These are phyloP conservation scores for Panopea generosa DNA, from an alignment of 2,888 invertebrate species.

Conservation along the genomic window DNA sequence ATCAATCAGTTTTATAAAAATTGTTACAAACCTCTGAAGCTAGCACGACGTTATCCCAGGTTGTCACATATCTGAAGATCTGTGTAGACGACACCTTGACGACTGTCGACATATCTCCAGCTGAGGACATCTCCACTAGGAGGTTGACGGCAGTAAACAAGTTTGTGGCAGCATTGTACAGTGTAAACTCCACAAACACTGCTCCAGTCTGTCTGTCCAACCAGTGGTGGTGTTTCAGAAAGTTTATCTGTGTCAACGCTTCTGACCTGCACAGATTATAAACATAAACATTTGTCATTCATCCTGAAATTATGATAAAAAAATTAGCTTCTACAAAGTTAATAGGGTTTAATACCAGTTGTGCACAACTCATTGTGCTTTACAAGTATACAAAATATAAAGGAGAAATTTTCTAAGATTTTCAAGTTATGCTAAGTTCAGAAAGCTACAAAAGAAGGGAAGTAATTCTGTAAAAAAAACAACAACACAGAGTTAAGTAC, in stretches of 20 bases:
- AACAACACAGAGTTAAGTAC: no score
- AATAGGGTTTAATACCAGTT: no score
- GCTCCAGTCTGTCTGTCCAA: slow-evolving; percentile 77
- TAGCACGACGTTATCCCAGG: slow-evolving; percentile 79
- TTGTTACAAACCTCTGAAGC: slow-evolving; percentile 79
- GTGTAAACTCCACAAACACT: slow-evolving; percentile 80
- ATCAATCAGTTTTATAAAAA: no score
- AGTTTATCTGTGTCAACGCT: slow-evolving; percentile 63
- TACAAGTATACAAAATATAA: no score
- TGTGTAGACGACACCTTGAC: slow-evolving; percentile 75
- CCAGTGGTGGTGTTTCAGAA: slow-evolving; percentile 72
- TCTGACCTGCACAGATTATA: slow-evolving; percentile 52
- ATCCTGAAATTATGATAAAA: not conserved
- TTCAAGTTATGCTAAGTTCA: no score
- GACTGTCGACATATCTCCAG: slow-evolving; percentile 72
- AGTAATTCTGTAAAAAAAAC: no score
- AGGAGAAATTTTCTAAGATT: no score
- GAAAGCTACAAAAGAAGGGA: no score
- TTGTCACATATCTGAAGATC: slow-evolving; percentile 80
- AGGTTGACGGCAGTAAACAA: slow-evolving; percentile 82
- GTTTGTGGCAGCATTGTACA: slow-evolving; percentile 80
- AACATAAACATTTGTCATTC: not conserved
- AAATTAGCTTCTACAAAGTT: no score
- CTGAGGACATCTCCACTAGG: slow-evolving; percentile 76
- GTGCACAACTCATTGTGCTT: no score